Base-by-base conservation (phyloP, 2,797 vertebrate genomes). In the Harpagifer antarcticus region DNA sequence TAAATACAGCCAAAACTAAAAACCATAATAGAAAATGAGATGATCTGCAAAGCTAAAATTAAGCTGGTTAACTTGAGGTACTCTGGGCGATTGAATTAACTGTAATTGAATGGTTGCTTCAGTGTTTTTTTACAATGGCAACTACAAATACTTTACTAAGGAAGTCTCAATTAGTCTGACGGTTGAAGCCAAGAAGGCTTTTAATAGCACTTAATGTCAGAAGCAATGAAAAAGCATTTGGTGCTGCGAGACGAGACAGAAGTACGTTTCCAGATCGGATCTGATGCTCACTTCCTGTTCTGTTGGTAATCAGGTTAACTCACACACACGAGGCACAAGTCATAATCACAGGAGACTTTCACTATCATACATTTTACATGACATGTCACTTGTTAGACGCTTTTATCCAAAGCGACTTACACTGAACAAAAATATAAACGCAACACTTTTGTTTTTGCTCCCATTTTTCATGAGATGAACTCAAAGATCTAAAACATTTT, bases 61-160 rank as follows among this genome's bases (percentile, higher is more conserved):
- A 49, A 83, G 57, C 77, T 59, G 71, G 78, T 85, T 78, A 82
- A 78, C 44, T 45, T 7, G 79, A 86, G 33, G 48, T 73, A 53
- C 27, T 66, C 43, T 13, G 0, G n/a, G 57, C 53, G 69, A 56
- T 55, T 76, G 84, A 91, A 87, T 56, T 40, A 60, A 83, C 83
- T 72, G 4, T 90, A 87, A 88, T 87, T 88, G 75, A 57, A 67
- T 52, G 57, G 50, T 73, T 87, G 81, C 84, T 82, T 90, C 77
- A 64, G 71, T 74, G 55, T 77, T 79, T 55, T 66, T 89, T 90
- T 81, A 91, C 86, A 86, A 90, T 90, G 90, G 91, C 94, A 93
- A 94, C 85, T 88, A 86, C 87, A 88, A 91, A 68, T 82, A 76
- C 74, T 89, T 93, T 90, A 92, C 89, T 85, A 87, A 87, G 91